Conservation (phyloP, 2,113 vertebrate genomes). For the Raja brachyura region DNA sequence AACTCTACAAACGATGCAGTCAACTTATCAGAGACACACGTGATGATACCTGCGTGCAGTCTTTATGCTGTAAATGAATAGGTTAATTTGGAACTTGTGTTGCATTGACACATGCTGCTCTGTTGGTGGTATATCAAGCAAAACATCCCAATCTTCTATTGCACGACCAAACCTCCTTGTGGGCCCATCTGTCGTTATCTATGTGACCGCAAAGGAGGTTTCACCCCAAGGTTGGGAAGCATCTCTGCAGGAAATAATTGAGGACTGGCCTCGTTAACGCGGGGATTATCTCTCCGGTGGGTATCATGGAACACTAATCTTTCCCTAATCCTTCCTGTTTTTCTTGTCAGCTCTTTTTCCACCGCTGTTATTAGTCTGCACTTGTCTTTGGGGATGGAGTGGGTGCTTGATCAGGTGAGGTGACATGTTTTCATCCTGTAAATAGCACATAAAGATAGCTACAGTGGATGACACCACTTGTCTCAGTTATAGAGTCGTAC, state of each 20-base stretch:
- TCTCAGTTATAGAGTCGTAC: background rate
- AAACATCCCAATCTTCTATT: no score
- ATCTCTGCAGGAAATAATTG: background rate
- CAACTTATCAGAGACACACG: no score
- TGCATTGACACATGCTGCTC: no score
- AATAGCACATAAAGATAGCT: background rate
- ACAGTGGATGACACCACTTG: background rate
- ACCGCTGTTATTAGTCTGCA: background rate
- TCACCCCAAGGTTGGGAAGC: no score
- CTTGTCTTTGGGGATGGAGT: background rate
- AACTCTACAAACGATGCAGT: no score
- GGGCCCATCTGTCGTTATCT: no score
- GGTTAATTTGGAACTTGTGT: no score
- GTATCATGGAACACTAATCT: background rate
- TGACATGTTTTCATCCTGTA: background rate
- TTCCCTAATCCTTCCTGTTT: background rate
- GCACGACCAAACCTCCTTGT: no score
- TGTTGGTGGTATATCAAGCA: no score
- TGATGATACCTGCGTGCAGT: no score
- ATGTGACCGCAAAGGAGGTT: no score
- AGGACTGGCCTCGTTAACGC: background rate
- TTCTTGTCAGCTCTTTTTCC: background rate
- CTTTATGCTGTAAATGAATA: no score
- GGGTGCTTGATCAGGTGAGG: background rate
- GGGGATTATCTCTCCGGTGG: background rate